Base-by-base conservation (phyloP, 1,140 invertebrate species). In the Meloidogyne floridensis region DNA sequence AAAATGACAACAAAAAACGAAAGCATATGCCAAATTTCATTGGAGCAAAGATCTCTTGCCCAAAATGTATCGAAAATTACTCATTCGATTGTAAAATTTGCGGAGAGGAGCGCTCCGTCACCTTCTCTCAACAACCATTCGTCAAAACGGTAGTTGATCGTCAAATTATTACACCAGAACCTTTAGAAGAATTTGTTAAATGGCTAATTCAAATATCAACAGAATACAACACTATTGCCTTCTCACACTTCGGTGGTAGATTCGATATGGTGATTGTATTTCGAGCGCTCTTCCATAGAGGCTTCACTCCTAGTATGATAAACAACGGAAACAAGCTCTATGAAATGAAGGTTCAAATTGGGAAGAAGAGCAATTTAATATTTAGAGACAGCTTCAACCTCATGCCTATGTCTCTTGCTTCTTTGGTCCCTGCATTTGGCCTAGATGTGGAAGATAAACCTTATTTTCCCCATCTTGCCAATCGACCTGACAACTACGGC, bases 211-310 rank as follows among this genome's bases (percentile, higher is more conserved):
- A 54, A 3, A 7, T 75, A 73, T 0, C 8, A 75, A 42, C 1
- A 42, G n/a, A 18, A 8, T 4, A 8, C n/a, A 54, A 75, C 7
- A n/a, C 20, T 9, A 6, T n/a, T 18, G n/a, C 56, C 15, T 75
- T 75, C 18, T 47, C 73, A 8, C 73, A 75, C 56, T 75, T 75
- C 8, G 73, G 73, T 0, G 73, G 73, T 7, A 47, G 73, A 1
- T 75, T 75, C 18, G 73, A 75, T 54, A 75, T 53, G 15, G 20
- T 75, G 15, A 75, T 75, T 5, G 47, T 75, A 2, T 75, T 75
- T 32, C 73, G 73, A 0, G 5, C 18, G 18, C 56, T 75, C 32
- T 75, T 75, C 73, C 15, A 0, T 2, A 4, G 20, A 7, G 73
- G 73, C 6, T 15, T 75, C 1, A 53, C 47, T 9, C 73, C 73